phyloP scores from a whole-genome alignment of 2,888 invertebrate species.

The Apeira syringaria region DNA sequence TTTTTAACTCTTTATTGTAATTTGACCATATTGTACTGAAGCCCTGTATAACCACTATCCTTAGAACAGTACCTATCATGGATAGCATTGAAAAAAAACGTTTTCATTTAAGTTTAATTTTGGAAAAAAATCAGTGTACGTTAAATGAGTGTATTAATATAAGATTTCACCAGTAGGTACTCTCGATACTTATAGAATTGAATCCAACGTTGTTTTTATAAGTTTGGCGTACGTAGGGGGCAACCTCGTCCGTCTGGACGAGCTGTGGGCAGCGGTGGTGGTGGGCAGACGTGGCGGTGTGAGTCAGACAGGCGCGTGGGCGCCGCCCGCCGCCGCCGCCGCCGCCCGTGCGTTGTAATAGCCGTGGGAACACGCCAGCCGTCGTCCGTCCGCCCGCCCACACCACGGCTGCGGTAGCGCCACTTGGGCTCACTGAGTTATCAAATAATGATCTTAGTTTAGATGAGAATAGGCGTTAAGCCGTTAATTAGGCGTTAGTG shows the following conservation, averaged over 20 bases:
- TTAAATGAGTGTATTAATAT: no score
- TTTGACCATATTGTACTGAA: no score
- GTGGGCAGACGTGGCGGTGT: constrained; percentile 32
- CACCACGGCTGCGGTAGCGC: constrained; percentile 30
- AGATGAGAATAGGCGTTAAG: constrained; percentile 9
- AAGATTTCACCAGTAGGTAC: no score
- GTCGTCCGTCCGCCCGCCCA: constrained; percentile 36
- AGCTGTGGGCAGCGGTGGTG: constrained; percentile 2
- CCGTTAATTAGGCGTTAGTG: no score
- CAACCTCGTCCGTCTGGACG: constrained; percentile 9
- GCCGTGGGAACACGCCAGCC: constrained; percentile 66
- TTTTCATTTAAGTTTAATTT: no score
- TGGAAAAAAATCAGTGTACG: no score
- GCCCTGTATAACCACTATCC: no score
- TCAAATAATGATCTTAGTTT: constrained; percentile 11
- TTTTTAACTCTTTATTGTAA: no score
- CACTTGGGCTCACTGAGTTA: constrained; percentile 27
- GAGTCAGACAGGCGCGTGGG: constrained; percentile 53
- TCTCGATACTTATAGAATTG: no score
- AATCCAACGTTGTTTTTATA: neutral
- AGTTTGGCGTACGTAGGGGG: neutral
- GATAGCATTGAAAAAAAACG: no score
- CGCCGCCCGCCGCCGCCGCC: constrained; percentile 43
- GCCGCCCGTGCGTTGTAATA: constrained; percentile 54
- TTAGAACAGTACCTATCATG: no score